Conservation (phyloP, 2,888 invertebrate species). For the Eupithecia insigniata region DNA sequence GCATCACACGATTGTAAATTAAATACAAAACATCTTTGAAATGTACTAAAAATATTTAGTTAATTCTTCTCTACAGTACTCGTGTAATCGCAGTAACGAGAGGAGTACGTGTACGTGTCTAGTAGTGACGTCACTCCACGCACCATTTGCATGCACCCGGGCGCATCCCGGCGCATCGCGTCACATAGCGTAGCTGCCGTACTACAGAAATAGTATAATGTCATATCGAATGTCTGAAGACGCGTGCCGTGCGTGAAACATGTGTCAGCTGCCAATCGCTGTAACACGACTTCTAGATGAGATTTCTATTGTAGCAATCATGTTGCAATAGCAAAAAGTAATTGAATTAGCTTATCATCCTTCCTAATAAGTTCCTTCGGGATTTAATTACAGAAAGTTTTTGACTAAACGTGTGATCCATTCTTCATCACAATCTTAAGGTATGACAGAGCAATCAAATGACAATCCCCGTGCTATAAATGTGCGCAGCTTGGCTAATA, state of each 20-base stretch:
- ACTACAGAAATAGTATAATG: conserved; percentile 79
- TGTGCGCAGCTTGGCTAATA: conserved; percentile 32
- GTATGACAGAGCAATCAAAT: conserved; percentile 16
- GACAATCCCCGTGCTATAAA: conserved; percentile 26
- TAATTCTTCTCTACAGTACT: conserved; percentile 54
- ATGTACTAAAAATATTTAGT: background rate
- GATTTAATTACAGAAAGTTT: background rate
- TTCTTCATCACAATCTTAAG: background rate
- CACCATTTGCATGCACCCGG: conserved; percentile 80
- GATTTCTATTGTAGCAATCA: conserved; percentile 11
- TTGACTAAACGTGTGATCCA: background rate
- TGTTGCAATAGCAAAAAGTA: background rate
- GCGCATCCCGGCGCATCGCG: conserved; percentile 73
- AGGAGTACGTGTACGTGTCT: conserved; percentile 49
- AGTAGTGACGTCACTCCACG: conserved; percentile 72
- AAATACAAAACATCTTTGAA: background rate
- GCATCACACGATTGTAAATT: background rate
- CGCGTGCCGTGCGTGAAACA: conserved; percentile 40
- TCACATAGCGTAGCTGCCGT: conserved; percentile 57
- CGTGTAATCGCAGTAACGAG: conserved; percentile 61
- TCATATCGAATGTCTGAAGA: conserved; percentile 73
- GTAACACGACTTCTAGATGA: conserved; percentile 29
- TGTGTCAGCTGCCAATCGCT: conserved; percentile 41
- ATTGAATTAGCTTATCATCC: background rate
- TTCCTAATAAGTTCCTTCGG: background rate